A percentile compares a stretch with the other conserved stretches of the same genome.
These are phyloP conservation scores for Diloba caeruleocephala DNA, from an alignment of 2,888 invertebrate genomes.

Conservation along the genomic window DNA sequence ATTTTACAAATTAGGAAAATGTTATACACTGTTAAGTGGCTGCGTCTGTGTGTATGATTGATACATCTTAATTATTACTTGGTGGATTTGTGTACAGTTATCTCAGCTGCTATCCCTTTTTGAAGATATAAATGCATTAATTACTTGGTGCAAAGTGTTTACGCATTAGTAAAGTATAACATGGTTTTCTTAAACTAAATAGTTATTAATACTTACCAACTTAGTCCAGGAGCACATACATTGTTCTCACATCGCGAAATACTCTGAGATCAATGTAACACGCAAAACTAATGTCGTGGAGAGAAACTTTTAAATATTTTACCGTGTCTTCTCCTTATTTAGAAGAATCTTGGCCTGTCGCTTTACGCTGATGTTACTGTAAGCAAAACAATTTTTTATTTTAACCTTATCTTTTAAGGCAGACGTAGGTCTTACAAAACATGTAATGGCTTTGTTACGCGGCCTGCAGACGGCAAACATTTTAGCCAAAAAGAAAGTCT, in stretches of 20 bases:
- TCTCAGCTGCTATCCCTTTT: no score
- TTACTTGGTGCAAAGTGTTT: slow-evolving; percentile 2
- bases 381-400: slow-evolving; percentile 41
- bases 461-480: no score
- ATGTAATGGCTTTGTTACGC: no score
- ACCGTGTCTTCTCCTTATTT: slow-evolving; percentile 40
- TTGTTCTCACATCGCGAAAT: background rate
- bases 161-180: background rate
- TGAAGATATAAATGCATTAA: no score
- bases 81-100: no score
- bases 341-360: slow-evolving; percentile 32
- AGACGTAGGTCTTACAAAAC: no score
- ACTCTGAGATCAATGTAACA: background rate
- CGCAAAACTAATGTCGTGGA: slow-evolving; percentile 8
- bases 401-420: background rate
- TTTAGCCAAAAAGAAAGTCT: no score
- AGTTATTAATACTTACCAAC: slow-evolving; percentile 16
- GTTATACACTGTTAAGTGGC: no score
- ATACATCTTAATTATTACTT: no score
- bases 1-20: background rate
- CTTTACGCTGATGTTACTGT: slow-evolving; percentile 44
- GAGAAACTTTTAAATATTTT: slow-evolving; percentile 16
- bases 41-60: no score
- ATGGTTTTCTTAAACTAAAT: slow-evolving; percentile 7
- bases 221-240: slow-evolving; percentile 9